phyloP scores from a whole-genome alignment of 1,140 invertebrate genomes.

The Drosophila pseudoobscura region DNA sequence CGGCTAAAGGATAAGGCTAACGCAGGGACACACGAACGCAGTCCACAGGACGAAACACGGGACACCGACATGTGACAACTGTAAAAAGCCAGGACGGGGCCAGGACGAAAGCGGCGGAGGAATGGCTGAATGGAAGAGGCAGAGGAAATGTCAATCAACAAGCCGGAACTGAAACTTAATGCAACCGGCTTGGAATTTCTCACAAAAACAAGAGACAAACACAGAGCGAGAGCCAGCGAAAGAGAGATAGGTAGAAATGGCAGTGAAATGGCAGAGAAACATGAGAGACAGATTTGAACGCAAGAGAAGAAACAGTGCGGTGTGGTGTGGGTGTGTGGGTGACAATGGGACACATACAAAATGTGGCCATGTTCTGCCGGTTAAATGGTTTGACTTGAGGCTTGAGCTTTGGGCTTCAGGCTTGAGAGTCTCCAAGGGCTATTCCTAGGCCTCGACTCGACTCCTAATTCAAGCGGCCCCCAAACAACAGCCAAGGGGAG shows the following conservation, averaged over 20 bases:
- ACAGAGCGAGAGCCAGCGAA: not conserved
- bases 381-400: constrained; percentile 49
- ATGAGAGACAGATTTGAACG: too few species aligned
- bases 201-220: constrained; percentile 28
- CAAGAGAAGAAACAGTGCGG: not conserved
- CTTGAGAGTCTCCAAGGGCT: constrained; percentile 41
- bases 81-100: not conserved
- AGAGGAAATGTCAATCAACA: constrained; percentile 76
- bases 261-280: not conserved
- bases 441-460: constrained; percentile 42
- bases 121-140: too few species aligned
- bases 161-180: constrained; percentile 72
- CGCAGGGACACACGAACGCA: not conserved
- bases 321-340: not conserved
- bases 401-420: not conserved
- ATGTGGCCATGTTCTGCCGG: constrained; percentile 41
- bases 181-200: constrained; percentile 60
- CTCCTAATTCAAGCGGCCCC: not conserved
- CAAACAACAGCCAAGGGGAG: too few species aligned
- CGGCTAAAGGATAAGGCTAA: constrained; percentile 30
- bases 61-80: constrained; percentile 1
- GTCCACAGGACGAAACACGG: not conserved
- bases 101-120: not conserved
- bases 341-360: constrained; percentile 9
- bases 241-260: not conserved